Base-by-base conservation (phyloP, 2,888 invertebrate species). In the Urechis unicinctus region DNA sequence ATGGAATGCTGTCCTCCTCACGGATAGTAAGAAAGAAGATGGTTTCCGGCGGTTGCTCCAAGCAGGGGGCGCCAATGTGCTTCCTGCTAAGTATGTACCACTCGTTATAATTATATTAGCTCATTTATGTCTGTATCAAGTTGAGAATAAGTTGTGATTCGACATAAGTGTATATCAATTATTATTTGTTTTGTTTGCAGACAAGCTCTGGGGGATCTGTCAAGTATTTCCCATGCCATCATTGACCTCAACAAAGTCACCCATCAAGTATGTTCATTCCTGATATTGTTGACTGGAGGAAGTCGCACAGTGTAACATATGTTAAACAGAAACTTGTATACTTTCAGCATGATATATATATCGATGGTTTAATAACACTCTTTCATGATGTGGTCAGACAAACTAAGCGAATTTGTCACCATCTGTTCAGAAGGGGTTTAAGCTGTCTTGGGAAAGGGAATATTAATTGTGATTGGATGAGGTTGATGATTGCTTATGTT, bases 61-160 rank as follows among this genome's bases (percentile, higher is more conserved):
- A 53, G 89, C 90, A 0, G 93, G 93, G 0, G 88, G 85, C 0
- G 92, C 90, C 0, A 70, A 69, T 1, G 85, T 89, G 26, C 77
- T 87, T 0, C 81, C 84, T 31, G 81, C 81, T 29, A 54, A 42
- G 51, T 58, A 5, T 30, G 58, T 52, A 6, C 26, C n/a, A 21
- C 1, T 9, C n/a, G 22, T 51, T 24, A n/a, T 2, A 9, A 24
- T 26, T 50, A 4, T 21, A 36, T 6, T 41, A n/a, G n/a, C 26
- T 17, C n/a, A 25, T 44, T 6, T 13, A 17, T 52, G 29, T 5
- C 21, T 17, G 29, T 43, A 5, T 45, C 26, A 2, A n/a, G 24
- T 45, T 45, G 45, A 22, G 3, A 24, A 17, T 43, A 21, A 21
- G 42, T 43, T 51, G 42, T 9, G 22, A 17, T 17, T 17, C 13